Evolutionary conservation across 2,888 invertebrate species (phyloP).

Genomic region (Diaprepes abbreviatus): DNA sequence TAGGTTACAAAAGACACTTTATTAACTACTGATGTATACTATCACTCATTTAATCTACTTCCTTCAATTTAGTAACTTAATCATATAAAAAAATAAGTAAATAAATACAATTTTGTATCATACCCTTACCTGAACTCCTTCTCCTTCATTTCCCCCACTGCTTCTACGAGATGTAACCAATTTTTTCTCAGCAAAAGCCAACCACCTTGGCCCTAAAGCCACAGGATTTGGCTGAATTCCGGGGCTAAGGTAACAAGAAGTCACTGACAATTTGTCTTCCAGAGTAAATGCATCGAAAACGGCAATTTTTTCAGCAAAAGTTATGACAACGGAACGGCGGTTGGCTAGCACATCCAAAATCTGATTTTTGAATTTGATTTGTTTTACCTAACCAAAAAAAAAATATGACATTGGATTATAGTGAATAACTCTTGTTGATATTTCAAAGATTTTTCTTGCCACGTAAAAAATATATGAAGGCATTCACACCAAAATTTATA

Average conservation of each 20-base stretch:
- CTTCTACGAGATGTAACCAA: constrained; percentile 83
- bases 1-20: no score
- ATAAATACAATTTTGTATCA: no score
- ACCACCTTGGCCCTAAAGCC: constrained; percentile 87
- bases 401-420: background rate
- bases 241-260: constrained; percentile 90
- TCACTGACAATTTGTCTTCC: constrained; percentile 88
- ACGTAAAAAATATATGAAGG: no score
- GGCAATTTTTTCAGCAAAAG: constrained; percentile 91
- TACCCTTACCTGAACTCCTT: constrained; percentile 64
- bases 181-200: constrained; percentile 90
- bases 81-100: no score
- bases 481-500: no score
- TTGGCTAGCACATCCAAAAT: constrained; percentile 92
- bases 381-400: constrained; percentile 76
- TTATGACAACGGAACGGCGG: constrained; percentile 87
- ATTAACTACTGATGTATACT: no score
- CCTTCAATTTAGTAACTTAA: no score
- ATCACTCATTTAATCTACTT: no score
- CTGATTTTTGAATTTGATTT: constrained; percentile 92
- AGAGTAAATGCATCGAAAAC: constrained; percentile 91
- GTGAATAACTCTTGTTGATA: no score
- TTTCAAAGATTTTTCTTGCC: no score
- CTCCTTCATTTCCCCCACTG: constrained; percentile 86
- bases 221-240: constrained; percentile 87